A percentile compares a stretch with the other conserved stretches of the same genome.
Conservation (phyloP, 2,113 vertebrate species). For the Edolisoma coerulescens region DNA sequence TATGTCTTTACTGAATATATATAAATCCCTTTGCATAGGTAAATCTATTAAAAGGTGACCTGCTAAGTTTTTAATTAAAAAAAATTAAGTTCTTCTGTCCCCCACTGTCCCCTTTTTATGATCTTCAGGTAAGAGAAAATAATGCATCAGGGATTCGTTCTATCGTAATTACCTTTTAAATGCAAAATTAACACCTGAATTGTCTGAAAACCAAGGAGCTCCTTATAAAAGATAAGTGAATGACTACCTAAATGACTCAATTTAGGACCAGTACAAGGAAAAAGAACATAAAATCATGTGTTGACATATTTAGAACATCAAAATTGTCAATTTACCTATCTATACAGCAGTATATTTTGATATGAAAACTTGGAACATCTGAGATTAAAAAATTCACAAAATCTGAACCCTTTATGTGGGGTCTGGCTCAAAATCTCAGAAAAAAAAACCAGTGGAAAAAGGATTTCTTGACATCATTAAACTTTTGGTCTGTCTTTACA, state of each 20-base stretch:
- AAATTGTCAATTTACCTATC: neutral
- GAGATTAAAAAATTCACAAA: neutral
- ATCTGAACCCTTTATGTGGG: neutral
- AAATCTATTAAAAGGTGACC: constrained; percentile 32
- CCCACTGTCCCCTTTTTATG: neutral
- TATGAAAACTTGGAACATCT: neutral
- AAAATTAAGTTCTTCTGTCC: neutral
- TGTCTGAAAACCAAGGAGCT: neutral
- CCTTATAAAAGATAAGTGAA: neutral
- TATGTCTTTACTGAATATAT: neutral
- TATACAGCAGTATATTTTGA: neutral
- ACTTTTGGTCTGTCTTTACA: neutral
- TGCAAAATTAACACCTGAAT: constrained; percentile 15
- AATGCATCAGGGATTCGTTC: neutral
- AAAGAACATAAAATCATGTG: neutral
- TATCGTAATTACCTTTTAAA: constrained; percentile 35
- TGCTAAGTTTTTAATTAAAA: constrained; percentile 29
- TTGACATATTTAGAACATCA: neutral
- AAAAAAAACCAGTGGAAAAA: neutral
- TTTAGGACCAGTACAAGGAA: neutral
- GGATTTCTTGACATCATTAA: neutral
- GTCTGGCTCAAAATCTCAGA: neutral
- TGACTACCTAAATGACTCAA: neutral
- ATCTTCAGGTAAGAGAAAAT: neutral
- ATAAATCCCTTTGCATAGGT: neutral